Base-by-base conservation (phyloP, 2,113 vertebrate species). In the Aramus guarauna region DNA sequence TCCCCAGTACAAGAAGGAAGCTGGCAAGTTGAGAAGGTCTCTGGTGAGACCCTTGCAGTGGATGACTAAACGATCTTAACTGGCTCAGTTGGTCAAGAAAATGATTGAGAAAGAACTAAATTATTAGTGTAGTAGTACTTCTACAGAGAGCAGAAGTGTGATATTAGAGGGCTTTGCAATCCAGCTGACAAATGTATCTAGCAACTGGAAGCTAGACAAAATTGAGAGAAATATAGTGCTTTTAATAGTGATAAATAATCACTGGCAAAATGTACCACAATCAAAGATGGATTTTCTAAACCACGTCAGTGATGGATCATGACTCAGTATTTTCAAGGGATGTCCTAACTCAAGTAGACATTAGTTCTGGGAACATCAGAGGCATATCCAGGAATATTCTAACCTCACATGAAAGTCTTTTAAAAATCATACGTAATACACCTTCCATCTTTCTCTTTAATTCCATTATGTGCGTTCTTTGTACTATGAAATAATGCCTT, bases 241-340 rank as follows among this genome's bases (percentile, higher is more conserved):
- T 66, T 73, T 59, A 60, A 47, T 73, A 48, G 39, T 39, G 29
- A 45, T 76, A 75, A 80, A 30, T 58, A 68, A 83, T 34, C 22
- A 37, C 13, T 43, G 43, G 26, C 6, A 76, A 85, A 89, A 75
- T 15, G 9, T 68, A 29, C 24, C 43, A 41, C 53, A 37, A 6
- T 58, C 48, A 84, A 63, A 15, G 34, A 37, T 12, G 39, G 15
- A 41, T 90, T 66, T 75, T 89, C 67, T 67, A 52, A 83, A 72
- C 18, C 0, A 15, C 0, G 0, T 53, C 30, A 37, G 22, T 53
- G 13, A 21, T 58, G 37, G 58, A 88, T 84, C 15, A 41, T 60
- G 29, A 56, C 19, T 85, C 15, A 9, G 3, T 82, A 20, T 91
- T 91, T 83, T 53, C 41, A 58, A 68, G 24, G 50, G 45, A 30